A percentile compares a stretch with the other conserved stretches of the same genome.
phyloP scores from a whole-genome alignment of 2,113 vertebrate genomes.

The Lampris incognitus region DNA sequence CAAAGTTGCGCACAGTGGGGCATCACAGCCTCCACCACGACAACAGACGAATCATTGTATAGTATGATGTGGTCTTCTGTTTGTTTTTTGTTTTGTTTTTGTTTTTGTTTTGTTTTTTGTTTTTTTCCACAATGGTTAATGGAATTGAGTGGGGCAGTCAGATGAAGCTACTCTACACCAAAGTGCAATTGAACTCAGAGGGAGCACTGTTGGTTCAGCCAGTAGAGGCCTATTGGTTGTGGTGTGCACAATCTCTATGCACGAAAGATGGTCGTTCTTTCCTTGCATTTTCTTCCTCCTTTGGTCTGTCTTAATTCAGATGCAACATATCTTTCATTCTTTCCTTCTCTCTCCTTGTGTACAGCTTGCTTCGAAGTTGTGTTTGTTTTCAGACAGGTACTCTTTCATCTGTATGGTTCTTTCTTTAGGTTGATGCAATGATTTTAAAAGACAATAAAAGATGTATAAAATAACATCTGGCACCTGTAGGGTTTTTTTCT shows the following conservation, averaged over 20 bases:
- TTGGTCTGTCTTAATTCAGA: conserved; percentile 69
- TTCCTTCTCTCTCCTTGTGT: conserved; percentile 48
- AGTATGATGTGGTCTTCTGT: conserved; percentile 5
- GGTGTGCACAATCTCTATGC: conserved; percentile 68
- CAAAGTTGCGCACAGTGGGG: not conserved
- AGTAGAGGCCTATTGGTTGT: conserved; percentile 53
- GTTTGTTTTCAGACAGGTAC: conserved; percentile 84
- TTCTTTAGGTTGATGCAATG: conserved; percentile 78
- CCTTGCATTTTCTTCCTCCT: conserved; percentile 47
- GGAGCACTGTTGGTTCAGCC: conserved; percentile 74
- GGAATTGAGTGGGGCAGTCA: conserved; percentile 42
- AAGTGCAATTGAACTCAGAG: conserved; percentile 77
- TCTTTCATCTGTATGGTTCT: conserved; percentile 86
- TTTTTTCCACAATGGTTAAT: conserved; percentile 22
- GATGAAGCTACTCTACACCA: conserved; percentile 72
- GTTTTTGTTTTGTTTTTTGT: too few species aligned
- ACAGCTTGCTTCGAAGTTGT: conserved; percentile 78
- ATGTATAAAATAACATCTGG: conserved; percentile 64
- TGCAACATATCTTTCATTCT: conserved; percentile 42
- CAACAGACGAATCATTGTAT: conserved; percentile 13
- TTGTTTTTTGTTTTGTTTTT: not conserved
- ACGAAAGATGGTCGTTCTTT: conserved; percentile 56
- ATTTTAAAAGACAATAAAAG: conserved; percentile 80
- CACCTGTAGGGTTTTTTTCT: not conserved
- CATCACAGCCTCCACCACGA: conserved; percentile 22